A percentile compares a stretch with the other conserved stretches of the same genome.
Conservation (phyloP, 2,113 vertebrate species). For the Hiodon tergisus region DNA sequence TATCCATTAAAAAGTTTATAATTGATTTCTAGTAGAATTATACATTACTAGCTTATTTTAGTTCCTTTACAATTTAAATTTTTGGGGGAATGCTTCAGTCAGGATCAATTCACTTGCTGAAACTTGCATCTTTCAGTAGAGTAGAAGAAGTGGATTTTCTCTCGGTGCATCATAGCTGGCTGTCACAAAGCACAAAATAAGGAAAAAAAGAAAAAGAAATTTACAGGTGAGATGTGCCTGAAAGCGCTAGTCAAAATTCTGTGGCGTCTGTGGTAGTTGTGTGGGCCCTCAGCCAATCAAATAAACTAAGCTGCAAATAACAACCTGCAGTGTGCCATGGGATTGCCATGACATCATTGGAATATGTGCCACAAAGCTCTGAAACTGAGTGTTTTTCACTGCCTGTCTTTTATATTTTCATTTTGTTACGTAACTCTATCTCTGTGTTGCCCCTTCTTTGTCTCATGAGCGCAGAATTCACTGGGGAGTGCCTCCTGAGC, state of each 20-base stretch:
- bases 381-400: slow-evolving; percentile 29
- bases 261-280: slow-evolving; percentile 21
- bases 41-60: no score
- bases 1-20: no score
- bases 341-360: slow-evolving; percentile 38
- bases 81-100: no score
- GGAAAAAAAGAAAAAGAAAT: not conserved
- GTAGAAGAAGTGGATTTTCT: not conserved
- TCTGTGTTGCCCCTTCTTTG: slow-evolving; percentile 4
- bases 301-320: slow-evolving; percentile 27
- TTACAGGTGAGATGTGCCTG: not conserved
- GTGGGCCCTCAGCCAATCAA: slow-evolving; percentile 28
- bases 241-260: no score
- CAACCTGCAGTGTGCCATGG: slow-evolving; percentile 36
- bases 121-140: not conserved
- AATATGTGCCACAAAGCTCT: not conserved
- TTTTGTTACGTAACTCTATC: slow-evolving; percentile 18
- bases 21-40: no score
- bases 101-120: no score
- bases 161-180: not conserved
- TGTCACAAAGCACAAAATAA: not conserved
- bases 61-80: no score
- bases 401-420: slow-evolving; percentile 39
- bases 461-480: not conserved
- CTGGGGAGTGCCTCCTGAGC: no score